phyloP scores from a whole-genome alignment of 92 coral and sea anemone species.

The Blastomussa wellsi region DNA sequence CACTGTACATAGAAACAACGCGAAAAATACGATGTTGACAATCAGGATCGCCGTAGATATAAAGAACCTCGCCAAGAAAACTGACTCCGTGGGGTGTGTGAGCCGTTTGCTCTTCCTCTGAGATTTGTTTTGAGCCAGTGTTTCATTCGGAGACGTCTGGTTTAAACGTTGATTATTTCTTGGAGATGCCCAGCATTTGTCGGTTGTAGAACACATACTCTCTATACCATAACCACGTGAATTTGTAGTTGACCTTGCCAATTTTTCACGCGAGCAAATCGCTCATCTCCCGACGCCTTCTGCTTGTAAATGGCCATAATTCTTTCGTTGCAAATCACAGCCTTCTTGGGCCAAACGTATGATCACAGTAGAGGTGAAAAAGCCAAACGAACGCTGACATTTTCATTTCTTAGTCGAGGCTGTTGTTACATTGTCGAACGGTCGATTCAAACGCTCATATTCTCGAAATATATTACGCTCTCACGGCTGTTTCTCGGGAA shows the following conservation, averaged over 20 bases:
- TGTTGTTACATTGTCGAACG: not conserved
- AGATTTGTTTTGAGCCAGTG: constrained; percentile 19
- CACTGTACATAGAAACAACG: constrained; percentile 45
- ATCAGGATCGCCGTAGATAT: constrained; percentile 42
- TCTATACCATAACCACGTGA: not conserved
- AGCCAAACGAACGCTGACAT: not conserved
- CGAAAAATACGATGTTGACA: constrained; percentile 55
- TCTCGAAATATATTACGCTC: constrained; percentile 6
- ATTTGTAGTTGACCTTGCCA: not conserved
- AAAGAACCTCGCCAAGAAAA: constrained; percentile 50
- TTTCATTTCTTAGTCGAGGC: not conserved
- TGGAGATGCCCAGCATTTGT: constrained; percentile 78
- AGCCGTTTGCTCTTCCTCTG: constrained; percentile 63
- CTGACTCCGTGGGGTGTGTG: constrained; percentile 77
- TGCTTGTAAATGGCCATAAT: constrained; percentile 13
- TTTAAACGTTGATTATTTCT: constrained; percentile 33
- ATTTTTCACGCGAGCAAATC: constrained; percentile 1
- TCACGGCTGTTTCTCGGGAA: constrained; percentile 52
- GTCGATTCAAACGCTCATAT: not conserved
- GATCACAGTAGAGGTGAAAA: not conserved
- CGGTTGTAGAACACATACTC: constrained; percentile 55
- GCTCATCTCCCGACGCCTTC: not conserved
- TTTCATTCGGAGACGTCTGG: constrained; percentile 34
- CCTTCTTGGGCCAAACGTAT: not conserved
- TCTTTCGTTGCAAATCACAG: not conserved